Evolutionary conservation across 2,888 invertebrate species (phyloP), one percentile per base, ranked within the genome.

Genomic region (Masnerella sp.): DNA sequence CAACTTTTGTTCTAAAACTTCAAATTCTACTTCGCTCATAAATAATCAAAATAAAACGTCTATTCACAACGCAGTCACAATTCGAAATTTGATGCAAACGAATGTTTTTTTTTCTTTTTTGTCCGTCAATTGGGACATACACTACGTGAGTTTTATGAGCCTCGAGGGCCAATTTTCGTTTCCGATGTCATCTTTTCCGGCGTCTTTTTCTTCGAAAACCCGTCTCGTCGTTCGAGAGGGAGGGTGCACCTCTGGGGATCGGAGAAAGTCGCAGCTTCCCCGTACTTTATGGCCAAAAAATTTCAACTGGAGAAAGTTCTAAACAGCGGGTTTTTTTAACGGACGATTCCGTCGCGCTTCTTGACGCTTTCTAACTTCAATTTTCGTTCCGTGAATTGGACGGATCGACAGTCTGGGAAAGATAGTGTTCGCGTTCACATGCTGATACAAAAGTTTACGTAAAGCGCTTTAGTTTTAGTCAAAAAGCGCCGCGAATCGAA

Each of bases 311-410:
- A 69, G 69, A 61, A 69, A 69, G 59, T 69, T 69, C 74, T 54
- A 49, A 65, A 38, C 56, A 34, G 14, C 28, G 18, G 49, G 28
- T 65, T 74, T 70, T 74, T 74, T 62, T 59, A 43, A 51, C 52
- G 11, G 40, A 64, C 58, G 56, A 62, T 61, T 52, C 69, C 36
- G 17, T 61, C 61, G 54, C 43, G 40, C 54, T 74, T 65, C 65
- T 65, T 69, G 64, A 52, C 64, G 68, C 74, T 74, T 74, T 74
- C 74, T 69, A 74, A 70, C 58, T 59, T 59, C 59, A 65, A 65
- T 70, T 69, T 74, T 74, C 51, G 69, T 68, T 51, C 43, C 43
- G 22, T 59, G 40, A 58, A 65, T 64, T 52, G 68, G 58, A 52
- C 69, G 40, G 58, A 34, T 67, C 65, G 72, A 61, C 74, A 69